These are phyloP conservation scores for Naja naja DNA, from an alignment of 2,113 vertebrate species.

Conservation along the genomic window DNA sequence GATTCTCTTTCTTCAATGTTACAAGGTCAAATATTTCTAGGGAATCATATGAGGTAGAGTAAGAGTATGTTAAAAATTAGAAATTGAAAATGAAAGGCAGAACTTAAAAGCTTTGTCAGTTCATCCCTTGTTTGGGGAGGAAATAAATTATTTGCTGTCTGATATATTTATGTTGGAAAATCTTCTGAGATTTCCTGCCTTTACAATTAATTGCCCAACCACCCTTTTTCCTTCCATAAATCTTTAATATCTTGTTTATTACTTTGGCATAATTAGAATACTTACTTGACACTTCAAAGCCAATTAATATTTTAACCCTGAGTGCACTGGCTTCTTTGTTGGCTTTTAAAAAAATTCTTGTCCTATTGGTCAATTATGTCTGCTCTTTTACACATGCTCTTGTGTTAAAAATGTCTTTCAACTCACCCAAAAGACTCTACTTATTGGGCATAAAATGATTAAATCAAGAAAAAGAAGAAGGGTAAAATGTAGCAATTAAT, in stretches of 20 bases:
- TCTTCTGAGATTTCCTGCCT: neutral
- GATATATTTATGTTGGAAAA: neutral
- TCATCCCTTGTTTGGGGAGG: neutral
- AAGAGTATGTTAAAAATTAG: neutral
- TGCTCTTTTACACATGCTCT: neutral
- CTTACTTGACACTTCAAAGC: slow-evolving; percentile 18
- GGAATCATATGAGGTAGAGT: neutral
- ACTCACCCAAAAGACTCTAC: neutral
- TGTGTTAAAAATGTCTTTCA: neutral
- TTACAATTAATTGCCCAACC: slow-evolving; percentile 16
- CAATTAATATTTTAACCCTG: slow-evolving; percentile 16
- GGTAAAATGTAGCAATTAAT: neutral
- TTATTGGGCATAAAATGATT: neutral
- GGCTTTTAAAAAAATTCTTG: neutral
- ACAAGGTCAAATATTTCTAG: neutral
- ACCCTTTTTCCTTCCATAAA: slow-evolving; percentile 25
- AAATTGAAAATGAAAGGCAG: neutral
- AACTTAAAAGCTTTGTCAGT: neutral
- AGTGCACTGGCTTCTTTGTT: neutral
- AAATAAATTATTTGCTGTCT: neutral
- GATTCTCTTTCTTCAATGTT: neutral
- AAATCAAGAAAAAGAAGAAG: neutral
- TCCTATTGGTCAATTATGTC: neutral
- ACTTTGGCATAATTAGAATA: slow-evolving; percentile 27
- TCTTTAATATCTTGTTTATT: slow-evolving; percentile 50